Conservation (phyloP, 2,888 invertebrate species). For the Ischnura elegans region DNA sequence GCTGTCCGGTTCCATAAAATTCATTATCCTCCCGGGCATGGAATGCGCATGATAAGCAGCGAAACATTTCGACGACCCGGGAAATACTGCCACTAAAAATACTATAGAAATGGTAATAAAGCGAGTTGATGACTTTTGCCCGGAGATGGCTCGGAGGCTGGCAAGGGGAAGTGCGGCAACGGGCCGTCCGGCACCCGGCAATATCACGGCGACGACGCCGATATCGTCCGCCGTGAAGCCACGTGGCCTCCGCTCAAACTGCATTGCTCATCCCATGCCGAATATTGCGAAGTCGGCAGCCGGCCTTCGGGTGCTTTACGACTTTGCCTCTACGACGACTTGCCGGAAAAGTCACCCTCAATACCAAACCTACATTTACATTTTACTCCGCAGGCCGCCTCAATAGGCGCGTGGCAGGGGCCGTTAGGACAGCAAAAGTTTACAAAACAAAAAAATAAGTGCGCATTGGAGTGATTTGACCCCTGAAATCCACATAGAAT, state of each 20-base stretch:
- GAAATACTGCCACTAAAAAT: not conserved
- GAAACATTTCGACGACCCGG: not conserved
- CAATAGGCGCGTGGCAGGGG: too few species aligned
- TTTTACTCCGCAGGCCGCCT: too few species aligned
- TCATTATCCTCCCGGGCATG: not conserved
- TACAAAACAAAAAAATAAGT: too few species aligned
- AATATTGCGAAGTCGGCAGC: not conserved
- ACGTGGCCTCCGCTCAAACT: not conserved
- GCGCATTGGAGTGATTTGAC: too few species aligned
- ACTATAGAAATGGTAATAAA: conserved; percentile 8
- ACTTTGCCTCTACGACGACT: not conserved
- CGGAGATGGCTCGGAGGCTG: not conserved
- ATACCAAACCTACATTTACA: not conserved
- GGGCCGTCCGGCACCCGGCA: not conserved
- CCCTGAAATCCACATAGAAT: too few species aligned
- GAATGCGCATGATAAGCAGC: conserved; percentile 17
- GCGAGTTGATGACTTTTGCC: not conserved
- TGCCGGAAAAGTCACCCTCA: not conserved
- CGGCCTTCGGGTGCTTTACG: conserved; percentile 9
- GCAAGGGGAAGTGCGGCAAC: not conserved
- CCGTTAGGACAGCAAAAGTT: too few species aligned
- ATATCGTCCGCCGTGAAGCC: not conserved
- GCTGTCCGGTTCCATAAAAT: not conserved
- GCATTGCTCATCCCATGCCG: not conserved
- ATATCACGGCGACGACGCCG: not conserved